Evolutionary conservation across 35 echinoderm and acorn worm species (phyloP), one percentile per base, ranked within the genome.

Genomic region (Acanthaster planci): DNA sequence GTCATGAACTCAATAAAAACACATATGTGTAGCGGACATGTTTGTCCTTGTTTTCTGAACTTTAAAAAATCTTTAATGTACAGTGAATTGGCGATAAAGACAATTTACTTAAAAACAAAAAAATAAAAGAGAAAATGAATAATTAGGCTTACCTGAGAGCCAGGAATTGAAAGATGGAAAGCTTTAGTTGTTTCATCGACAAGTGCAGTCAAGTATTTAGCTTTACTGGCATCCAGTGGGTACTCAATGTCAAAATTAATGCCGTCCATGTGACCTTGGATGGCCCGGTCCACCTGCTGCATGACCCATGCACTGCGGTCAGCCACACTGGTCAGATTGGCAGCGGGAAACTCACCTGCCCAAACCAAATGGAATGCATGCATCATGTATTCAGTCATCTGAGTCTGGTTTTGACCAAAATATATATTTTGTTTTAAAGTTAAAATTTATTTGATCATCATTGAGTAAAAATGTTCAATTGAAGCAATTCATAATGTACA

Each of bases 201-300:
- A 3, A 99, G 37, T 27, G 86, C 4, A 29, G 92, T 99, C 39
- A 99, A 86, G n/a, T 88, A 77, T 2, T 80, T 75, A 47, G 92
- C 92, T n/a, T 87, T n/a, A 0, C 85, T 50, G 27, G 53, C 52
- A 77, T 86, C 60, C 6, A 99, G 59, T 21, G 91, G 80, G 27
- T 86, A 78, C 79, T 99, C 95, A 19, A 93, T 91, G 55, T 99
- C 96, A 40, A 97, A 84, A 79, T 99, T 99, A 32, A 99, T 94
- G 23, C 96, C 96, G 52, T 99, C 96, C 80, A 99, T 67, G 82
- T 83, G 83, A 76, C 85, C 81, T 22, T 54, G 23, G 7, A 87
- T 82, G 8, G 92, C 91, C 26, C 50, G 39, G 8, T 84, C 37
- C 15, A 99, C 72, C 60, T 89, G 52, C 16, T 88, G 10, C 32